Conservation (phyloP, 2,113 vertebrate genomes). For the Phylloscopus trochilus region DNA sequence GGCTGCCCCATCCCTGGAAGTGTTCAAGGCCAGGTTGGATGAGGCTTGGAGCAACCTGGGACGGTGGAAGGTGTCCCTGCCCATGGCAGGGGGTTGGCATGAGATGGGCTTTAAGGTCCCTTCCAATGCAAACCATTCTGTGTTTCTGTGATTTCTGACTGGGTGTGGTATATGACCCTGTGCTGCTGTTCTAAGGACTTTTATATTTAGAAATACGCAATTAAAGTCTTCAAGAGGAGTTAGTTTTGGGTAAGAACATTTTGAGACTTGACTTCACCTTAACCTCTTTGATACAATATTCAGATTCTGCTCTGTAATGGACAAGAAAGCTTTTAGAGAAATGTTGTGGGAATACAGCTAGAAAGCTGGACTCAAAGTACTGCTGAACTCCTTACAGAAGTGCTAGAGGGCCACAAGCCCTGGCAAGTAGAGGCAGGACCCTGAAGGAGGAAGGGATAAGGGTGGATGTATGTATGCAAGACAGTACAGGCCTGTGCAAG, state of each 20-base stretch:
- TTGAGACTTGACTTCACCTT: not conserved
- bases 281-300: not conserved
- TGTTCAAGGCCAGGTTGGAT: not conserved
- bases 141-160: not conserved
- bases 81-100: not conserved
- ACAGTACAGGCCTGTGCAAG: not conserved
- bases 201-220: not conserved
- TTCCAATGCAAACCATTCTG: not conserved
- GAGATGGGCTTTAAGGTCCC: not conserved
- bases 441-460: not conserved
- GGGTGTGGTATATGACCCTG: not conserved
- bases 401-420: no score
- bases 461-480: not conserved
- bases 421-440: not conserved
- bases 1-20: not conserved
- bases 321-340: not conserved
- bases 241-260: not conserved
- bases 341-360: not conserved
- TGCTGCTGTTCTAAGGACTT: not conserved
- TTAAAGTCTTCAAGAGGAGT: not conserved
- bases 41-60: not conserved
- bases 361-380: not conserved
- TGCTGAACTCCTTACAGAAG: no score
- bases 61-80: not conserved
- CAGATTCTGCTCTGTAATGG: conserved; percentile 5